Base-by-base conservation (phyloP, 1,140 invertebrate genomes). In the Pentalonia nigronervosa region DNA sequence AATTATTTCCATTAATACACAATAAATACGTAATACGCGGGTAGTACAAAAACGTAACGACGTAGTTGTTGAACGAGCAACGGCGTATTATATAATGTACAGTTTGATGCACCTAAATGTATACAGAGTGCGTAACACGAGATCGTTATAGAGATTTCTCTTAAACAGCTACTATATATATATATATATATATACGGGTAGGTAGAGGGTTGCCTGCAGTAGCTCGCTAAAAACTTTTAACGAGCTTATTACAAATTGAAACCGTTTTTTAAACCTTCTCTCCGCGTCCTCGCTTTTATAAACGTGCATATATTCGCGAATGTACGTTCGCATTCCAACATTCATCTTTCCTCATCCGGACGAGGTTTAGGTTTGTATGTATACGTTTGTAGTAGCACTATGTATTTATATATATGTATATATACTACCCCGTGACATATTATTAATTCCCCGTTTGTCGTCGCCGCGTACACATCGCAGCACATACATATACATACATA, bases 181-280 rank as follows among this genome's bases (percentile, higher is more conserved):
- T n/a, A 41, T 41, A 41, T 41, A 41, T 41, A 41, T 41, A n/a
- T 41, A 41, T 41, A n/a, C n/a, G n/a, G n/a, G 41, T 41, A 41
- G 41, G 41, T 41, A 36, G 50, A 89, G 88, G 21, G 87, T 50
- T 88, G 17, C 9, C 11, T 41, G 41, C 41, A 90, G 50, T 36
- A 56, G 67, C 60, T 91, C 90, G 76, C 91, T 92, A 34, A 81
- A 91, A 92, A 92, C 67, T 83, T 92, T 92, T 92, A 92, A 92
- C 91, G 67, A 92, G 91, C 91, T 92, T 92, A 92, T 92, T 83
- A 92, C 91, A 81, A 92, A 81, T 92, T 83, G 50, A 92, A 92
- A 81, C 76, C 76, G 41, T 92, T 92, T 91, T 91, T 92, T 83
- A 89, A 89, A 50, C n/a, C 50, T 34, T 56, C 48, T 34, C 48